Conservation (phyloP, 1,140 invertebrate genomes). For the Colletes gigas region DNA sequence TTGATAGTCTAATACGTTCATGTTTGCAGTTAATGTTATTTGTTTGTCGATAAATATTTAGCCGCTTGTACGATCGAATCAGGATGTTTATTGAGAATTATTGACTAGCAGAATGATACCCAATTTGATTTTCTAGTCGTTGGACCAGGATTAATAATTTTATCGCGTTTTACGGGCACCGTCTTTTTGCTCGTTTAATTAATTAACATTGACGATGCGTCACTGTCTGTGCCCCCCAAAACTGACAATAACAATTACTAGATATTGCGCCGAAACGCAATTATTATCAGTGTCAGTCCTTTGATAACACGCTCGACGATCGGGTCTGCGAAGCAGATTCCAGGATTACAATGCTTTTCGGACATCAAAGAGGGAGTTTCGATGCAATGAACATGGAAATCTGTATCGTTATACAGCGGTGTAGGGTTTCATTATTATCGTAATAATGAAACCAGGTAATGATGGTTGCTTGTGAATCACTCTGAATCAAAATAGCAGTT, state of each 20-base stretch:
- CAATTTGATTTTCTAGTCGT: background rate
- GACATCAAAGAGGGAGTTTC: slow-evolving; percentile 24
- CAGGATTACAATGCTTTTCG: slow-evolving; percentile 28
- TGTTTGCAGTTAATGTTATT: no score
- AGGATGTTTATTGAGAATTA: no score
- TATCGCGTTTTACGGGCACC: background rate
- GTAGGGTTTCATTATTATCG: slow-evolving; percentile 14
- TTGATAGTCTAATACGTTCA: no score
- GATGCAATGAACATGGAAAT: background rate
- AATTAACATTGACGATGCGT: background rate
- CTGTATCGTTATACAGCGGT: background rate
- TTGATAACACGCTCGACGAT: slow-evolving; percentile 18
- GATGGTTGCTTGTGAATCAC: background rate
- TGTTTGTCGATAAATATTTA: no score
- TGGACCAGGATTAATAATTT: no score
- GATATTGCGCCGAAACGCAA: background rate
- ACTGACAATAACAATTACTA: background rate
- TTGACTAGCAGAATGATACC: no score
- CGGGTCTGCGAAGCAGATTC: slow-evolving; percentile 21
- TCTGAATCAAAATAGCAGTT: background rate
- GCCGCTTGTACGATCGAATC: no score
- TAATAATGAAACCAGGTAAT: background rate
- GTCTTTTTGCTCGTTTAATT: background rate
- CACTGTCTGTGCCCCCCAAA: background rate
- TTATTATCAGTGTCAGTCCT: slow-evolving; percentile 20